These are phyloP conservation scores for Ameiurus melas DNA, from an alignment of 2,113 vertebrate genomes.

Conservation along the genomic window DNA sequence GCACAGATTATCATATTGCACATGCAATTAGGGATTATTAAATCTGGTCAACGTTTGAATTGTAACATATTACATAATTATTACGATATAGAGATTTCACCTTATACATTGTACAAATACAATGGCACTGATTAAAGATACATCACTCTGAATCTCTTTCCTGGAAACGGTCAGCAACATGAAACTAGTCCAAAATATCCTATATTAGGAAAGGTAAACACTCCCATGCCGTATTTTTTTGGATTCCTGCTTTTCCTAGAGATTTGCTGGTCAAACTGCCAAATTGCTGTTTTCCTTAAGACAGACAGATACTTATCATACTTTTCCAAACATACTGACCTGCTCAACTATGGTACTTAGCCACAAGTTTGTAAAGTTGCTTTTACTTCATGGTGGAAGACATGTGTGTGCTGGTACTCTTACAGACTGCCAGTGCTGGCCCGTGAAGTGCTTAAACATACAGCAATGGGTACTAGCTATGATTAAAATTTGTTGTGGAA, in stretches of 20 bases:
- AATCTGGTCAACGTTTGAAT: background rate
- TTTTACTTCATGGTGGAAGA: background rate
- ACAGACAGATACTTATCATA: background rate
- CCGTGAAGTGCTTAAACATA: background rate
- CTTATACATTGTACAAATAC: background rate
- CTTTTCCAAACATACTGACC: background rate
- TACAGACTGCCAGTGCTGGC: conserved; percentile 2
- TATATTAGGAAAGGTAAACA: background rate
- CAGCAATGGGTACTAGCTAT: conserved; percentile 1
- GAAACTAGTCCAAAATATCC: conserved; percentile 1
- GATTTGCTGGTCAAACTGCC: background rate
- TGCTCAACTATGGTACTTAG: background rate
- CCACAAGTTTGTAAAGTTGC: conserved; percentile 16
- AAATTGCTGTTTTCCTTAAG: background rate
- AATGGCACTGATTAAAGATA: conserved; percentile 10
- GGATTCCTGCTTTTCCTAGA: background rate
- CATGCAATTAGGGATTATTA: background rate
- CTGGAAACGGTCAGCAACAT: background rate
- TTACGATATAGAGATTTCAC: conserved; percentile 7
- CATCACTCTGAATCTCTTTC: background rate
- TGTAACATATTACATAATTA: background rate
- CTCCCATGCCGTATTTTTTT: background rate
- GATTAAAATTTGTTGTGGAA: conserved; percentile 2
- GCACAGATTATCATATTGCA: background rate
- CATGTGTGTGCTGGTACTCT: conserved; percentile 2